phyloP scores from a whole-genome alignment of 1,140 invertebrate genomes.

The Drosophila nigrodunni region DNA sequence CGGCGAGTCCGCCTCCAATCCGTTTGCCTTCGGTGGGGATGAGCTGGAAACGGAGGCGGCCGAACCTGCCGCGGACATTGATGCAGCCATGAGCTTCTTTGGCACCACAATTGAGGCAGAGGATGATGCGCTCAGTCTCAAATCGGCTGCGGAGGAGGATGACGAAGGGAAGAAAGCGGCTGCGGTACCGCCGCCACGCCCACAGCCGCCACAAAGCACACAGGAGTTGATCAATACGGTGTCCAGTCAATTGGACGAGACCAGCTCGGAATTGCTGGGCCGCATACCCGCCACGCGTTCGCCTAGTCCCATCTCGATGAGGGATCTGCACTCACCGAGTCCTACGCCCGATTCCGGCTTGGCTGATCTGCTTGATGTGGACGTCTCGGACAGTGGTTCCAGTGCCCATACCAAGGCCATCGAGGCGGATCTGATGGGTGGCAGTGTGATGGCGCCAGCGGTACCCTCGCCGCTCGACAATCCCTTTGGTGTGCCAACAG shows the following conservation, averaged over 20 bases:
- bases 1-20: slow-evolving; percentile 85
- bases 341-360: slow-evolving; percentile 90
- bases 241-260: slow-evolving; percentile 94
- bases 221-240: slow-evolving; percentile 94
- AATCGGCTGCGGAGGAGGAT: slow-evolving; percentile 76
- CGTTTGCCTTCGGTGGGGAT: slow-evolving; percentile 86
- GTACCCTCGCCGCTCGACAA: slow-evolving; percentile 65
- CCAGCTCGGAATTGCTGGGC: slow-evolving; percentile 92
- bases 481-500: slow-evolving; percentile 75
- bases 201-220: slow-evolving; percentile 89
- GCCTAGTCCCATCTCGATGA: slow-evolving; percentile 92
- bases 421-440: slow-evolving; percentile 61
- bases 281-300: slow-evolving; percentile 92
- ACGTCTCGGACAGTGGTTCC: slow-evolving; percentile 70
- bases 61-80: slow-evolving; percentile 62
- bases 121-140: slow-evolving; percentile 75
- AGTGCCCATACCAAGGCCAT: slow-evolving; percentile 66
- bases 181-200: slow-evolving; percentile 86
- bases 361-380: slow-evolving; percentile 87
- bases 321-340: slow-evolving; percentile 92
- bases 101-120: slow-evolving; percentile 75
- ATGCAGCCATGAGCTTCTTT: slow-evolving; percentile 78
- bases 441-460: slow-evolving; percentile 5
- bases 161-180: slow-evolving; percentile 77
- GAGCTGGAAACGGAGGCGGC: slow-evolving; percentile 62